Evolutionary conservation across 1,140 invertebrate genomes (phyloP), one percentile per base, ranked within the genome.

Genomic region (Mamestra configurata): DNA sequence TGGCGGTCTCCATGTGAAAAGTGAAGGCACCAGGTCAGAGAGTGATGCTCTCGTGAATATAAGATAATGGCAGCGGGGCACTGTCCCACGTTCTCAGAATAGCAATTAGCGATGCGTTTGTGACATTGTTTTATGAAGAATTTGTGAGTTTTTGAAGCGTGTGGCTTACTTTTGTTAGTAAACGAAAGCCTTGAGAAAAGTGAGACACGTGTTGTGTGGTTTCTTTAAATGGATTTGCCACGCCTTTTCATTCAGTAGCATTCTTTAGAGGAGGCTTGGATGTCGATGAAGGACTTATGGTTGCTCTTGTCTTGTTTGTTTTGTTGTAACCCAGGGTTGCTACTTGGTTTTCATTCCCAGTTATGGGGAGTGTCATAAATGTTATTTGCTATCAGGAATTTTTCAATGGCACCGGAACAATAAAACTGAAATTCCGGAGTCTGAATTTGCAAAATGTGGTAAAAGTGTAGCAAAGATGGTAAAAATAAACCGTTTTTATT

Each of bases 61-160:
- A 64, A 22, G 10, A 37, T 40, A 8, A 11, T 59, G 59, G n/a
- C 20, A 40, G n/a, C 59, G 18, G 59, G 59, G 37, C 59, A 64
- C 7, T 37, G 59, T 64, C 59, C 59, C 59, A 64, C 59, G 59
- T 37, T 37, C 59, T 13, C 59, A 4, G 59, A 18, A 40, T 64
- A 20, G 18, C 40, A 40, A 40, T 40, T 64, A 40, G 31, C 18
- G 59, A 64, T 64, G 59, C 59, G 59, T 64, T 64, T 64, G 31
- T 64, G 59, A 64, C 59, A 64, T 64, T 64, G 59, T 64, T 64
- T 64, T 40, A 18, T 27, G 27, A 64, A 20, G 59, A 64, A 64
- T 64, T 64, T 40, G 59, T 64, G 59, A 22, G 59, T 64, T 64
- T 64, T 40, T 10, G 59, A 61, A 40, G 35, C 59, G 59, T 20